Conservation (phyloP, 2,797 vertebrate genomes). For the Ispidina lecontei region DNA sequence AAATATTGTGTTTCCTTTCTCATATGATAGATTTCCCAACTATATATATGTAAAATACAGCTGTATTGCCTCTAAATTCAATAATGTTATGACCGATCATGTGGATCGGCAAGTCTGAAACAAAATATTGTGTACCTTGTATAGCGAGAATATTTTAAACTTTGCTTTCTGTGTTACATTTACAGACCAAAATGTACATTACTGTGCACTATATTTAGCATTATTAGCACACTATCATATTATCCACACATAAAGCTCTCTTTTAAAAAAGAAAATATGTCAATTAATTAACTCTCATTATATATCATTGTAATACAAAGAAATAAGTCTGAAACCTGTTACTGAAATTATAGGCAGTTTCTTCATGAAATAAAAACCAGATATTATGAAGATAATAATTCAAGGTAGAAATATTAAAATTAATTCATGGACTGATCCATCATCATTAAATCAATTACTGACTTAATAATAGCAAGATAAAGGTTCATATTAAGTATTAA, state of each 20-base stretch:
- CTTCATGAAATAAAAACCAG: neutral
- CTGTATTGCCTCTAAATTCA: neutral
- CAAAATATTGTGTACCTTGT: neutral
- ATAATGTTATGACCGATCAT: neutral
- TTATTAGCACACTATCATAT: neutral
- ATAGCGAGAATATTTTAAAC: neutral
- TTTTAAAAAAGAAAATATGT: neutral
- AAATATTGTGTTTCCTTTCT: neutral
- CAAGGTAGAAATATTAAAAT: neutral
- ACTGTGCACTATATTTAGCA: neutral
- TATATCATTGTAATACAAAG: neutral
- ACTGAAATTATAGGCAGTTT: constrained; percentile 22
- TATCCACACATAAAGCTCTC: neutral
- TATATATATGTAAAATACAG: neutral
- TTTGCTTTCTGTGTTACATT: neutral
- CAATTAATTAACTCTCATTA: neutral
- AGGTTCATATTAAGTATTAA: neutral
- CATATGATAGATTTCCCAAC: neutral
- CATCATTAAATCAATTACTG: constrained; percentile 5
- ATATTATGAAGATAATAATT: neutral
- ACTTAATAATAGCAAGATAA: neutral
- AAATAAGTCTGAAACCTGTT: neutral
- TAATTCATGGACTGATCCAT: neutral
- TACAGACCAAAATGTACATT: neutral
- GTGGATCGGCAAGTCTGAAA: neutral